phyloP scores from a whole-genome alignment of 2,797 vertebrate genomes.

The Meda fulgida region DNA sequence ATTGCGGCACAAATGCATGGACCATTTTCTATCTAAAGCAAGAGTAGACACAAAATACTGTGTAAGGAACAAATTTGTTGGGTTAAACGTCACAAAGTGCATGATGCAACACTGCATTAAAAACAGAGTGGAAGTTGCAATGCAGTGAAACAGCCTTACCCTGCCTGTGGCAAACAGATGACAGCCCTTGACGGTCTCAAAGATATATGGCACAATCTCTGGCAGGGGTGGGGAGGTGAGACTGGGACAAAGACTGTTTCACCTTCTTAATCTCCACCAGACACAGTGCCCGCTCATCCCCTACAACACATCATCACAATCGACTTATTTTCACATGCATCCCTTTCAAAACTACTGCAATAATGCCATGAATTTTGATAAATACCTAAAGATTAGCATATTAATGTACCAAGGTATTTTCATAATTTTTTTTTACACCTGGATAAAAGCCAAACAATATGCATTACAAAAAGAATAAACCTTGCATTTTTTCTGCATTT shows the following conservation, averaged over 20 bases:
- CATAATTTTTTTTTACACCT: no score
- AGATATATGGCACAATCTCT: conserved; percentile 89
- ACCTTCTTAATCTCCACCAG: conserved; percentile 96
- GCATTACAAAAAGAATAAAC: background rate
- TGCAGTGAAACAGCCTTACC: conserved; percentile 71
- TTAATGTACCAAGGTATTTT: background rate
- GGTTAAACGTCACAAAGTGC: background rate
- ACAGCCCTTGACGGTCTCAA: conserved; percentile 95
- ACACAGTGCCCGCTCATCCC: conserved; percentile 94
- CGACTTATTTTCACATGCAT: background rate
- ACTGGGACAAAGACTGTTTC: conserved; percentile 94
- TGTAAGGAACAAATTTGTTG: background rate
- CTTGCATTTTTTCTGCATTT: background rate
- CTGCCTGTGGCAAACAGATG: conserved; percentile 95
- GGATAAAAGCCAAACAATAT: background rate
- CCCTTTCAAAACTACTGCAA: background rate
- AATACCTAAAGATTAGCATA: background rate
- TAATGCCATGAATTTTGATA: background rate
- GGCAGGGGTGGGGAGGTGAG: conserved; percentile 95
- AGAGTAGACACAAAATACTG: background rate
- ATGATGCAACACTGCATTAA: background rate
- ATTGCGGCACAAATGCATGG: conserved; percentile 96
- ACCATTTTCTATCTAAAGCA: conserved; percentile 88
- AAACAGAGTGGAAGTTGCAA: conserved; percentile 23
- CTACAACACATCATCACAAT: conserved; percentile 71